Percentiles rank a stretch among this genome's conserved stretches.
These are phyloP conservation scores for Heteromormyrus szaboi DNA, from an alignment of 2,797 vertebrate species.

Conservation along the genomic window DNA sequence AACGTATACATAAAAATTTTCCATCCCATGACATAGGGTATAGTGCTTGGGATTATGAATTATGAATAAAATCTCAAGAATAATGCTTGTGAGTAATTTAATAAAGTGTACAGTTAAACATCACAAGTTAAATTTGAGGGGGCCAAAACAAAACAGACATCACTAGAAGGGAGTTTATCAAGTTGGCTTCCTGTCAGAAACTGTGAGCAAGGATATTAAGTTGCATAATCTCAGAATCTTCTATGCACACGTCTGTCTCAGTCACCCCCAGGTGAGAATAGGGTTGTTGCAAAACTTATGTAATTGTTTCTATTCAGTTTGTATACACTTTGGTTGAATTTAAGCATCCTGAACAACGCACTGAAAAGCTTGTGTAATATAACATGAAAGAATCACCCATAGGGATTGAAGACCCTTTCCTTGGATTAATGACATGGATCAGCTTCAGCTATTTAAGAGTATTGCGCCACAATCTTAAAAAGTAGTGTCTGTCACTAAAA, in stretches of 20 bases:
- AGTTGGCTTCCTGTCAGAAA: background rate
- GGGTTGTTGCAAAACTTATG: background rate
- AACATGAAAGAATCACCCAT: background rate
- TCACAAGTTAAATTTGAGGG: background rate
- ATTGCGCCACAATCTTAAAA: background rate
- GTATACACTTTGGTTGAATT: background rate
- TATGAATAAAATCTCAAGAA: background rate
- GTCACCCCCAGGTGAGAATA: background rate
- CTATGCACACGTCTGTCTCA: background rate
- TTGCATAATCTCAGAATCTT: background rate
- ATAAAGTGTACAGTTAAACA: background rate
- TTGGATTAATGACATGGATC: background rate
- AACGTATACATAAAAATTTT: background rate
- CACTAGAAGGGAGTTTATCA: slow-evolving; percentile 3
- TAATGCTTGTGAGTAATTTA: background rate
- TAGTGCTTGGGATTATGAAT: background rate
- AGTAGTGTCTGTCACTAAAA: background rate
- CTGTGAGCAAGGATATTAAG: background rate
- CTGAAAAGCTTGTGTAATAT: background rate
- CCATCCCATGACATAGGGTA: background rate
- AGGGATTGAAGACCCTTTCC: background rate
- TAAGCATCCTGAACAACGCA: background rate
- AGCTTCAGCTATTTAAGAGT: background rate
- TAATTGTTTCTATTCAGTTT: background rate
- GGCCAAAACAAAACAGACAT: background rate